Evolutionary conservation across 2,113 vertebrate genomes (phyloP).

Genomic region (Syngnathoides biaculeatus): DNA sequence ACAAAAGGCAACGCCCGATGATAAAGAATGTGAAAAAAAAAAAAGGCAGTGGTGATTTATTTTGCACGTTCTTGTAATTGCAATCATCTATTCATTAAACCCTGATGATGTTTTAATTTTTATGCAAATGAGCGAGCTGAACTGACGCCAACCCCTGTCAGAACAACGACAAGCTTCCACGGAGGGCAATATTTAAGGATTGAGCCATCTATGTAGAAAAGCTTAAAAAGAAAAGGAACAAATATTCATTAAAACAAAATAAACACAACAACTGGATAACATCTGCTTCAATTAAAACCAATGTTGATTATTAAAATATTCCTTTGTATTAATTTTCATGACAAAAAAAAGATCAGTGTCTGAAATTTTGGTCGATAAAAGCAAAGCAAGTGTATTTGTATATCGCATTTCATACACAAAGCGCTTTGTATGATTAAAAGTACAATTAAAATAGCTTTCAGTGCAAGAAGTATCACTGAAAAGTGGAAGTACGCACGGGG

Average conservation of each 20-base stretch:
- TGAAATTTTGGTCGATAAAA: no score
- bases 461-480: no score
- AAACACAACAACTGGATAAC: no score
- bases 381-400: no score
- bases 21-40: conserved; percentile 27
- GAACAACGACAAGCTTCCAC: background rate
- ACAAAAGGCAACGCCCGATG: conserved; percentile 50
- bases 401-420: no score
- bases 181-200: background rate
- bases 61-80: background rate
- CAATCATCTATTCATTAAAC: conserved; percentile 3
- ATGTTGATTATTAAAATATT: no score
- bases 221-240: background rate
- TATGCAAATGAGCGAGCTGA: background rate
- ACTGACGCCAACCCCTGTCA: background rate
- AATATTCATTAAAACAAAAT: background rate
- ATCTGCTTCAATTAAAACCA: no score
- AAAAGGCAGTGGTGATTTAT: background rate
- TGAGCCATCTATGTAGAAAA: background rate
- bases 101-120: background rate
- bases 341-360: no score
- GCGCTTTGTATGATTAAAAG: no score
- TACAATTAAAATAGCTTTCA: no score
- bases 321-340: no score
- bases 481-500: no score